Evolutionary conservation across 1,140 invertebrate species (phyloP).

Genomic region (Temnothorax curvispinosus): DNA sequence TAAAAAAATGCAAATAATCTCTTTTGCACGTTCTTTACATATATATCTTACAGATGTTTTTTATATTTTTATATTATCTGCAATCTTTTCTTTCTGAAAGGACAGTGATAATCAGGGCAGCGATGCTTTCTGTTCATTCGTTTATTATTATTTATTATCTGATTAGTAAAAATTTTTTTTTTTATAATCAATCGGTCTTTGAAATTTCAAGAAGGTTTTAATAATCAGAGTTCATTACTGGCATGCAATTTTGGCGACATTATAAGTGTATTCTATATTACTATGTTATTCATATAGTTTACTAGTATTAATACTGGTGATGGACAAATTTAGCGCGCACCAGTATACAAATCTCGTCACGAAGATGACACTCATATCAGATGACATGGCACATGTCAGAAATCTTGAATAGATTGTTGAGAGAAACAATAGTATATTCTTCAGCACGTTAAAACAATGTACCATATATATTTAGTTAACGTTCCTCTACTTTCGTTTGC

Average conservation of each 20-base stretch:
- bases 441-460: not conserved
- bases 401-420: not conserved
- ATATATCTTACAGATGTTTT: not conserved
- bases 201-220: not conserved
- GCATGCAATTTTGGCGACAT: not conserved
- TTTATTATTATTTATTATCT: not conserved
- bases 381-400: slow-evolving; percentile 8
- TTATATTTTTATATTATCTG: slow-evolving; percentile 3
- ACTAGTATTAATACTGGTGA: not conserved
- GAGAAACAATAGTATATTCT: not conserved
- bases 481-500: not conserved
- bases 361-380: slow-evolving; percentile 2
- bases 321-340: not conserved
- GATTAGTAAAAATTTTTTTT: not conserved
- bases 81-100: not conserved
- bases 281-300: not conserved
- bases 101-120: not conserved
- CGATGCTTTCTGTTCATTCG: not conserved
- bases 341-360: not conserved
- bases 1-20: not conserved
- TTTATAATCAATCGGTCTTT: not conserved
- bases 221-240: not conserved
- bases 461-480: not conserved
- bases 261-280: not conserved
- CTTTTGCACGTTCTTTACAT: not conserved